Evolutionary conservation across 2,888 invertebrate genomes (phyloP), one percentile per base, ranked within the genome.

Genomic region (Nymphalis urticae): DNA sequence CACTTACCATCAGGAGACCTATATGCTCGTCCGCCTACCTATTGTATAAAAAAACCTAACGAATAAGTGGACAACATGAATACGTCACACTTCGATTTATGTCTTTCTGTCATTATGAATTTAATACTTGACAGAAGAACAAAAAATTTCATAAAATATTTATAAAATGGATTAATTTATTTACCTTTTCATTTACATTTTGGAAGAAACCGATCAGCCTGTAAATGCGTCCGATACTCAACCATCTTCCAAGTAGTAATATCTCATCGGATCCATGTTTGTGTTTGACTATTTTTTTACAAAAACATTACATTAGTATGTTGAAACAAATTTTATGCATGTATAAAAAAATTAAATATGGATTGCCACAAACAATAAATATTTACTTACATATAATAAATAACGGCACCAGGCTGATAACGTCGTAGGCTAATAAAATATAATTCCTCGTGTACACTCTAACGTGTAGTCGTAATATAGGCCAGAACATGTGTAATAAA

Each of bases 161-260:
- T 24, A 16, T 19, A 36, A 8, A 51, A n/a, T 32, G n/a, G 32
- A 16, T 56, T 32, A 10, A 47, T 27, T 8, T 19, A 85, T 88
- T 81, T 72, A 89, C 90, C 61, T 80, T 82, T 69, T 84, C 83
- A 70, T 89, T 90, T 2, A 87, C 74, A 19, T 80, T 77, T 62
- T 73, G 76, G 63, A 86, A 87, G 64, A 80, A 87, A 1, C 72
- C 48, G 21, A 83, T 76, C 2, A 92, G 62, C 75, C 88, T 83
- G 72, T 92, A 92, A 64, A 92, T 88, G 2, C 91, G 83, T 21
- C 79, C 76, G 7, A 89, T 81, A n/a, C 77, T 78, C n/a, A 87
- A 54, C 87, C 88, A 90, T 69, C 86, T 80, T 36, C 85, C 84
- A 16, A 80, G 17, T 1, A 80, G n/a, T n/a, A 79, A 62, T 5